Conservation (phyloP, 2,797 vertebrate species). For the Anguilla pacifica region DNA sequence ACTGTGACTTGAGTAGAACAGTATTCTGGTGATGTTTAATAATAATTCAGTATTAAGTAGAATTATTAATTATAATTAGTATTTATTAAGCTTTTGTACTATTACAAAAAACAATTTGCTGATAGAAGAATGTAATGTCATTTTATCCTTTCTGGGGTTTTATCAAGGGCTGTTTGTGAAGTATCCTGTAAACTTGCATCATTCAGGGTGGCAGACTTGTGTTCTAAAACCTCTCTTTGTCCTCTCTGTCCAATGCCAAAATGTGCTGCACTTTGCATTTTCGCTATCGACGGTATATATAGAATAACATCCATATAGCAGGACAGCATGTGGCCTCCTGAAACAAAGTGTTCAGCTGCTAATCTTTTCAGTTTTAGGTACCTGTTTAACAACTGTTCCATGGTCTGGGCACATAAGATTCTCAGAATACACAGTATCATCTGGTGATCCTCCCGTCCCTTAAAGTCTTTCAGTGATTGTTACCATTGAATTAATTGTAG, state of each 20-base stretch:
- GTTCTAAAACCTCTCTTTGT: background rate
- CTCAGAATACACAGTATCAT: background rate
- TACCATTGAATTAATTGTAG: background rate
- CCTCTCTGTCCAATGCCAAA: background rate
- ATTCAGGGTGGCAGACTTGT: background rate
- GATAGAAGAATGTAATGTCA: background rate
- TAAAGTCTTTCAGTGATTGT: background rate
- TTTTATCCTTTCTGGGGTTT: conserved; percentile 7
- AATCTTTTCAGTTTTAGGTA: background rate
- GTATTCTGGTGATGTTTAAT: conserved; percentile 2
- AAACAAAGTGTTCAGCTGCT: conserved; percentile 1
- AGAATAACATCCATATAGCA: background rate
- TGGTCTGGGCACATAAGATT: background rate
- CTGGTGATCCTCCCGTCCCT: background rate
- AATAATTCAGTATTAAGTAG: background rate
- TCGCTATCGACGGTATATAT: background rate
- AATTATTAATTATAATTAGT: conserved; percentile 8
- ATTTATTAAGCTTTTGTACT: background rate
- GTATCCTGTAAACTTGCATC: background rate
- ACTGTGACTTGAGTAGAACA: background rate
- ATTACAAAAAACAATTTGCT: background rate
- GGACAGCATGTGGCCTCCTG: background rate
- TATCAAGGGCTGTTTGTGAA: background rate
- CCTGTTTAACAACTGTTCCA: background rate
- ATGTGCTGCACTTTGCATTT: background rate